A percentile compares a stretch with the other conserved stretches of the same genome.
phyloP scores from a whole-genome alignment of 2,888 invertebrate species.

The Entomobrya multifasciata region DNA sequence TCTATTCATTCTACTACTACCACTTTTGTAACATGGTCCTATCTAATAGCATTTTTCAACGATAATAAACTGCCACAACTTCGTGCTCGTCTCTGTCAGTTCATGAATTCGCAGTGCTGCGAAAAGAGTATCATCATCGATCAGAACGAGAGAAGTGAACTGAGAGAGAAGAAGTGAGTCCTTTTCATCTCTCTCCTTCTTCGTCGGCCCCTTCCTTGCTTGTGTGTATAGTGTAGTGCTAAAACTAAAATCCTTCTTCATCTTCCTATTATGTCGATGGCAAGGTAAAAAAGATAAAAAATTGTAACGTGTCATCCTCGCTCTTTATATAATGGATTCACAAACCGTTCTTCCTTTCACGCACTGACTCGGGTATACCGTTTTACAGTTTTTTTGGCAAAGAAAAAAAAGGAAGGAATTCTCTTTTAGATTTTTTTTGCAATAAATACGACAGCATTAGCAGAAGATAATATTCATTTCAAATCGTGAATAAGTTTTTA shows the following conservation, averaged over 20 bases:
- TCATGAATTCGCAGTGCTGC: slow-evolving; percentile 61
- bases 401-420: not conserved
- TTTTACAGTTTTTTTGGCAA: not conserved
- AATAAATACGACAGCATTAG: not conserved
- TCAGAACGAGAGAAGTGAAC: slow-evolving; percentile 31
- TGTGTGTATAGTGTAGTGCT: not conserved
- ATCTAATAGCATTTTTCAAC: slow-evolving; percentile 23
- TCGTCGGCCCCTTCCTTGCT: not conserved
- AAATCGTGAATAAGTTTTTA: too few relatives aligned
- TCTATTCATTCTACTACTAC: not conserved
- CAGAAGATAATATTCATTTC: too few relatives aligned
- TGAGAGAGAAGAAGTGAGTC: not conserved
- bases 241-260: not conserved
- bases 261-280: slow-evolving; percentile 3
- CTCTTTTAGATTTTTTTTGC: not conserved
- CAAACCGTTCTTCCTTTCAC: slow-evolving; percentile 28
- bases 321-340: slow-evolving; percentile 25
- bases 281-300: slow-evolving; percentile 43
- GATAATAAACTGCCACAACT: slow-evolving; percentile 57
- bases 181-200: slow-evolving; percentile 17
- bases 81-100: slow-evolving; percentile 58
- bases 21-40: not conserved
- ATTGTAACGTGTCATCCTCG: slow-evolving; percentile 37
- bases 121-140: slow-evolving; percentile 41
- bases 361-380: slow-evolving; percentile 9